Base-by-base conservation (phyloP, 2,888 invertebrate genomes). In the Drosophila borborema region DNA sequence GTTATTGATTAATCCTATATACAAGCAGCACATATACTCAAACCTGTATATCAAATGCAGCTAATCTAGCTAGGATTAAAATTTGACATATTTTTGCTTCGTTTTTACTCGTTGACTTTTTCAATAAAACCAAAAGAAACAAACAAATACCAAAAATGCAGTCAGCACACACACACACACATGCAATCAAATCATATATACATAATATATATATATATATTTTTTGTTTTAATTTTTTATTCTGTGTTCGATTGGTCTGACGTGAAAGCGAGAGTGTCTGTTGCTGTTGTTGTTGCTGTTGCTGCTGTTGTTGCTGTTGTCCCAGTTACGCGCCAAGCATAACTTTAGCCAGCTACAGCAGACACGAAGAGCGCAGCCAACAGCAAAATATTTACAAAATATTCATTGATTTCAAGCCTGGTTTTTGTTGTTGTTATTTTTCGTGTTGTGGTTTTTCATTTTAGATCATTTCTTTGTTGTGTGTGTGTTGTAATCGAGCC, bases 321-420 rank as follows among this genome's bases (percentile, higher is more conserved):
- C 90, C 86, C 90, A 90, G 86, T 88, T 90, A 86, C 86, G 90
- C 86, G 89, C 54, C 77, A 81, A 86, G 90, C 86, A 86, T 86
- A 86, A 90, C 89, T 90, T 88, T 80, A 66, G 62, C 71, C 80
- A 82, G 66, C 65, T 69, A 64, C 73, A 69, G 72, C 77, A 64
- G 67, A 64, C 60, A 76, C 54, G 59, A 74, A 56, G 40, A 45
- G 46, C 49, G 45, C 72, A 48, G 28, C 54, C 36, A 59, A 60
- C 60, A 65, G 64, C 64, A 70, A 77, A 69, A 61, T 73, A 73
- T 73, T 70, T 74, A 74, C 74, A 72, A 77, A 77, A 68, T 66
- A 78, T 87, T 77, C 77, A 86, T 84, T 84, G 89, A 86, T 89
- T 86, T 84, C 72, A 72, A 84, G 73, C 79, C 46, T 56, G 58